Evolutionary conservation across 2,797 vertebrate species (phyloP).

Genomic region (Lepus oiostolus): DNA sequence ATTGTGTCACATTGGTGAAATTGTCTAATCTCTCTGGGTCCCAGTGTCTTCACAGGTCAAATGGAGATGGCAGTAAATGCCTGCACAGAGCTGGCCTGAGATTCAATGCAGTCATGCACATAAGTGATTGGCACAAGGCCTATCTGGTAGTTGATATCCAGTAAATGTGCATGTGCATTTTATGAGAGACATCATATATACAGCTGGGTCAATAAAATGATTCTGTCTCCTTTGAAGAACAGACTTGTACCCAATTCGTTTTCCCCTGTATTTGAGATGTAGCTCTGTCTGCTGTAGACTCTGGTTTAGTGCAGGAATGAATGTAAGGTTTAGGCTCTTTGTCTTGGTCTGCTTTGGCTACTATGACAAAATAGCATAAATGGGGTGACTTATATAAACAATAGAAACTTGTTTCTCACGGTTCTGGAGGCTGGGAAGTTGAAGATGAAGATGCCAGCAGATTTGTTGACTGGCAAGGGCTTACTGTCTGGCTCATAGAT

Average conservation of each 20-base stretch:
- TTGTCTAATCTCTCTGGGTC: not conserved
- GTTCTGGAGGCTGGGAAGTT: not conserved
- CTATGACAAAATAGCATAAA: not conserved
- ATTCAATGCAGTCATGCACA: not conserved
- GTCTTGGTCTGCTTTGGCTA: not conserved
- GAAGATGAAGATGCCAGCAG: not conserved
- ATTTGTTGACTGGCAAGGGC: not conserved
- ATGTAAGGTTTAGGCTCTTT: not conserved
- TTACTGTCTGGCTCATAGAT: not conserved
- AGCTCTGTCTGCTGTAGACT: not conserved
- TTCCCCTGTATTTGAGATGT: not conserved
- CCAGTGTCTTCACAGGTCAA: not conserved
- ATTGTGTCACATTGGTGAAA: not conserved
- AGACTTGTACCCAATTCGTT: not conserved
- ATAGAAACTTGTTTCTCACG: not conserved
- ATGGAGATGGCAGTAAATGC: not conserved
- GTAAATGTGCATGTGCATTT: not conserved
- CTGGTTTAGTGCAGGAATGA: not conserved
- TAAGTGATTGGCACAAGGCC: not conserved
- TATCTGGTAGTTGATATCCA: not conserved
- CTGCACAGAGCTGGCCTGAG: not conserved
- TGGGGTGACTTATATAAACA: not conserved
- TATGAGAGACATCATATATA: not conserved
- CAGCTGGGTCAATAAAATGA: not conserved
- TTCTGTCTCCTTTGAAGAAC: not conserved